Base-by-base conservation (phyloP, 2,797 vertebrate genomes). In the Sebastes variabilis region DNA sequence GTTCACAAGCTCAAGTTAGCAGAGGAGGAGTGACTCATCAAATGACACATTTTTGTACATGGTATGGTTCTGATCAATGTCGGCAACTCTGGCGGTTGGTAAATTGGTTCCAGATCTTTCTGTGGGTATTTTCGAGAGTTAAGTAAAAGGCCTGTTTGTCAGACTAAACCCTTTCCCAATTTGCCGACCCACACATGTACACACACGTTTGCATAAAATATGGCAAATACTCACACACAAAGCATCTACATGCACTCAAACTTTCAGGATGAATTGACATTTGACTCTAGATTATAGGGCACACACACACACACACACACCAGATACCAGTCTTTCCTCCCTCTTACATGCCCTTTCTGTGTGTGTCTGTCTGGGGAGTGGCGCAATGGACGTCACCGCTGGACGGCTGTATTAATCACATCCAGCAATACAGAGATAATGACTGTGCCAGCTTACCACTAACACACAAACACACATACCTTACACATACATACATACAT, bases 391-490 rank as follows among this genome's bases (percentile, higher is more conserved):
- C 86, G 75, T 84, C 86, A 86, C 80, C 46, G 68, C 70, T 85
- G 77, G 72, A 86, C 68, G 79, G 83, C 80, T 77, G 70, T 79
- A 91, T 94, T 90, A 93, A 93, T 93, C 89, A 92, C 88, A 89
- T 90, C 82, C 49, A 92, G 80, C 73, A 71, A 78, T 14, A 61
- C 82, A 66, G 79, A 85, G 79, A 89, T 89, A 88, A 88, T 73
- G 60, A 77, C 80, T 67, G 54, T 30, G 62, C 66, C 8, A 49
- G 75, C 32, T 73, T 69, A 83, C 80, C 66, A 75, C 74, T 6
- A 52, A 77, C 49, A 76, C 75, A 82, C 71, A 36, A 1, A 82
- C 71, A 72, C 74, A 60, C 60, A 82, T 38, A 72, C 65, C 42
- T 18, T 46, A 64, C 59, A 46, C 27, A 61, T 12, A 59, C 52